Evolutionary conservation across 1,140 invertebrate genomes (phyloP).

Genomic region (Mylabris phalerata): DNA sequence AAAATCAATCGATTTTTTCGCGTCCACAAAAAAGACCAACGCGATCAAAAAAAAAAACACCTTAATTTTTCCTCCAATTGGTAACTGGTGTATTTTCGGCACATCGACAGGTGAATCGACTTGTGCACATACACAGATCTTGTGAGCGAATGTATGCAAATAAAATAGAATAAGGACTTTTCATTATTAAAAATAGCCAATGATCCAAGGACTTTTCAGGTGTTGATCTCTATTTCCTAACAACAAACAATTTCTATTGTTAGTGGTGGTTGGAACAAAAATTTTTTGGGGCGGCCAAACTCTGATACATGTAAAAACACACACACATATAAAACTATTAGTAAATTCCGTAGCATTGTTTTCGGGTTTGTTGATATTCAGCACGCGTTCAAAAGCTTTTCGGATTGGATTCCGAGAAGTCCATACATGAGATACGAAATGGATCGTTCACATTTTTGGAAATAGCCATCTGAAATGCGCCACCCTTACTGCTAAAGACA

Average conservation of each 20-base stretch:
- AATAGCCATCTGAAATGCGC: not conserved
- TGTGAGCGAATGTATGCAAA: no score
- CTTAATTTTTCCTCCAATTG: slow-evolving; percentile 2
- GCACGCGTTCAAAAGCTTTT: slow-evolving; percentile 11
- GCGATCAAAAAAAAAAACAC: slow-evolving; percentile 1
- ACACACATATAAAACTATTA: slow-evolving; percentile 11
- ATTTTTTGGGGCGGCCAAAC: not conserved
- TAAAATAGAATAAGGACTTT: slow-evolving; percentile 15
- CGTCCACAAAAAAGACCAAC: slow-evolving; percentile 1
- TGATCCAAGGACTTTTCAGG: slow-evolving; percentile 10
- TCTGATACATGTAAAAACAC: slow-evolving; percentile 7
- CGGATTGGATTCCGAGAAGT: slow-evolving; percentile 9
- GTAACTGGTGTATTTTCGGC: slow-evolving; percentile 13
- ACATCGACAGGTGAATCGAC: slow-evolving; percentile 9
- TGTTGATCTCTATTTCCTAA: not conserved
- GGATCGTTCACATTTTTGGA: slow-evolving; percentile 14
- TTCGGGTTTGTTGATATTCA: slow-evolving; percentile 12
- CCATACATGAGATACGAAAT: not conserved
- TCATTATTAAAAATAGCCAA: slow-evolving; percentile 8
- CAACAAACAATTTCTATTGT: not conserved
- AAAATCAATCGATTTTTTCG: not conserved
- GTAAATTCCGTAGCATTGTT: slow-evolving; percentile 16
- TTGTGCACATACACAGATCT: no score
- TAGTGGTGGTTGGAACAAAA: not conserved
- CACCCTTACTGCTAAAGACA: no score